Evolutionary conservation across 1,140 invertebrate genomes (phyloP).

Genomic region (Pristionchus pacificus): DNA sequence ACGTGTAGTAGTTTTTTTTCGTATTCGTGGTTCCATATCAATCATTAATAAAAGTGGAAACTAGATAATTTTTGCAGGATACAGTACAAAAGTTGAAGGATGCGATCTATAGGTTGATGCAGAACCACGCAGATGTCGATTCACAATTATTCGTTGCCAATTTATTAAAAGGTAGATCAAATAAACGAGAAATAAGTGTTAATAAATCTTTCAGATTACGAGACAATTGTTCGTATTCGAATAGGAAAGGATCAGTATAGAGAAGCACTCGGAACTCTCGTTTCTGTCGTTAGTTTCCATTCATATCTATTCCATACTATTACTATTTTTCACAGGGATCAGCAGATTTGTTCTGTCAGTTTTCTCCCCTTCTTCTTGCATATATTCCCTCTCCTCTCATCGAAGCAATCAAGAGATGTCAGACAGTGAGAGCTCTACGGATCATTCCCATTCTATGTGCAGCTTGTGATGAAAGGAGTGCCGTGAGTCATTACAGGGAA

Average conservation of each 20-base stretch:
- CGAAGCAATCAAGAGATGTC: neutral
- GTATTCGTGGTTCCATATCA: too few relatives aligned
- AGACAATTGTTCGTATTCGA: slow-evolving; percentile 23
- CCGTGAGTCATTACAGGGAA: too few relatives aligned
- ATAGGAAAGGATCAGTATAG: slow-evolving; percentile 27
- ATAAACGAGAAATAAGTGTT: too few relatives aligned
- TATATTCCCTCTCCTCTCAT: neutral
- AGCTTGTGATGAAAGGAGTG: neutral
- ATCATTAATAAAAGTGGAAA: too few relatives aligned
- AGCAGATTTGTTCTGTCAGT: neutral
- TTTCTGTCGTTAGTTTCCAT: neutral
- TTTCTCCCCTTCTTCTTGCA: neutral
- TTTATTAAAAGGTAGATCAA: slow-evolving; percentile 29
- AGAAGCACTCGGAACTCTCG: slow-evolving; percentile 30
- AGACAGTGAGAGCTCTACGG: neutral
- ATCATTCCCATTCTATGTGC: neutral
- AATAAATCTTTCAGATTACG: slow-evolving; percentile 33
- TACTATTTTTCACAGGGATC: neutral
- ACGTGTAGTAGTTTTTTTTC: too few relatives aligned
- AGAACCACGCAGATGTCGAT: slow-evolving; percentile 33
- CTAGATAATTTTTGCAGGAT: too few relatives aligned
- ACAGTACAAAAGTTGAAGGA: slow-evolving; percentile 24
- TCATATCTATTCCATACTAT: too few relatives aligned
- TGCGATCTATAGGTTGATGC: slow-evolving; percentile 33
- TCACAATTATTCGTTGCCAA: slow-evolving; percentile 31